Conservation (phyloP, 1,140 invertebrate genomes). For the Akabosia matsudoensis region DNA sequence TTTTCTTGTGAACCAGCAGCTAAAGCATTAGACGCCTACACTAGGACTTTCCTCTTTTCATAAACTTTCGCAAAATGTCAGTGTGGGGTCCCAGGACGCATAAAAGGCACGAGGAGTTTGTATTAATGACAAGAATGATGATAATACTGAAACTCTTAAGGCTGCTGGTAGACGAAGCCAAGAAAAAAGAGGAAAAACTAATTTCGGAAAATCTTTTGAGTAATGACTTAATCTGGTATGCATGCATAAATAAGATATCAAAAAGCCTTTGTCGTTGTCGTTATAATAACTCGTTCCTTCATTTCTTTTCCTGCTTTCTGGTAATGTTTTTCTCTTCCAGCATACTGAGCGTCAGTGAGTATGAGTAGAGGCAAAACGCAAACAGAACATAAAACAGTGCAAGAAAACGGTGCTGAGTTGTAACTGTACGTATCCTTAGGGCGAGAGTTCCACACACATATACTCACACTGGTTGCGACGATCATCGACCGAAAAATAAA, state of each 20-base stretch:
- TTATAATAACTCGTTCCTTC: neutral
- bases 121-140: neutral
- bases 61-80: neutral
- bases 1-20: too few relatives aligned
- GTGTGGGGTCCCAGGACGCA: neutral
- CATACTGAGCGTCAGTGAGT: neutral
- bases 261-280: neutral
- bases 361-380: neutral
- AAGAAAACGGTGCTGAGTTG: too few relatives aligned
- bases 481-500: too few relatives aligned
- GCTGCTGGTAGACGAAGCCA: neutral
- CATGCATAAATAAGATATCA: constrained; percentile 3
- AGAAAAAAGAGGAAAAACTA: neutral
- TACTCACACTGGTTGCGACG: too few relatives aligned
- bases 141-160: neutral
- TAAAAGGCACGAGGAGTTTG: neutral
- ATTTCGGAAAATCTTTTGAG: constrained; percentile 20
- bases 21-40: neutral
- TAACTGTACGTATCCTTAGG: too few relatives aligned
- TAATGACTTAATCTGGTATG: constrained; percentile 17
- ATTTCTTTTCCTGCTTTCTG: neutral
- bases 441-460: too few relatives aligned
- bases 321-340: neutral
- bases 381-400: neutral
- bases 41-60: neutral